Percentiles rank a stretch among this genome's conserved stretches.
phyloP scores from a whole-genome alignment of 1,140 invertebrate species.

The Micrasema minimum region DNA sequence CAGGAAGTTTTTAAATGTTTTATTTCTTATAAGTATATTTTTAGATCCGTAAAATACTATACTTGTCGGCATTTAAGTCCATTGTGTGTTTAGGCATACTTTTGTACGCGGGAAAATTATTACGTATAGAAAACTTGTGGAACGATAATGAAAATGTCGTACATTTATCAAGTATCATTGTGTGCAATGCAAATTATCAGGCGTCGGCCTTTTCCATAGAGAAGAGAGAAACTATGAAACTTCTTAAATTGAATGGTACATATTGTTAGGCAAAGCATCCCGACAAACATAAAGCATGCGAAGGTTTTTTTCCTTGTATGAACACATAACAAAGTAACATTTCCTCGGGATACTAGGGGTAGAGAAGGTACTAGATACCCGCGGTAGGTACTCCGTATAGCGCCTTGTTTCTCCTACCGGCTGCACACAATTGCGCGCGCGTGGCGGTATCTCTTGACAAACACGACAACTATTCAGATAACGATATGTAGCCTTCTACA shows the following conservation, averaged over 20 bases:
- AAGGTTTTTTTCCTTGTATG: conserved; percentile 15
- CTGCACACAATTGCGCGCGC: conserved; percentile 36
- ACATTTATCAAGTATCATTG: conserved; percentile 3
- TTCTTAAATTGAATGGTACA: conserved; percentile 33
- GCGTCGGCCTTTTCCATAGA: not conserved
- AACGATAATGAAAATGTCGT: conserved; percentile 12
- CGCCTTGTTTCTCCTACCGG: not conserved
- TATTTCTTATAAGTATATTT: too few relatives aligned
- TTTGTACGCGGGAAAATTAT: too few relatives aligned
- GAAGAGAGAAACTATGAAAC: conserved; percentile 8
- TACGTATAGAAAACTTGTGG: too few relatives aligned
- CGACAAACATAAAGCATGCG: conserved; percentile 28
- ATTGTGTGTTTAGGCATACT: too few relatives aligned
- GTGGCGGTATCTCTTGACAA: conserved; percentile 38
- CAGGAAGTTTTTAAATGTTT: too few relatives aligned
- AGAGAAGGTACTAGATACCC: not conserved
- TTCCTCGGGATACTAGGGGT: not conserved
- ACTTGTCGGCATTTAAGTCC: too few relatives aligned
- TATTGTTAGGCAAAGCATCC: conserved; percentile 17
- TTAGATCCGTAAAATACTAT: too few relatives aligned
- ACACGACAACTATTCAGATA: conserved; percentile 4
- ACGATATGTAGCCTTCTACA: conserved; percentile 1
- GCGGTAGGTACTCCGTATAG: too few relatives aligned
- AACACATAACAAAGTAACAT: conserved; percentile 10
- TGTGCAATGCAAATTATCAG: conserved; percentile 10